These are phyloP conservation scores for Amazona vittata DNA, from an alignment of 2,113 vertebrate genomes.

Conservation along the genomic window DNA sequence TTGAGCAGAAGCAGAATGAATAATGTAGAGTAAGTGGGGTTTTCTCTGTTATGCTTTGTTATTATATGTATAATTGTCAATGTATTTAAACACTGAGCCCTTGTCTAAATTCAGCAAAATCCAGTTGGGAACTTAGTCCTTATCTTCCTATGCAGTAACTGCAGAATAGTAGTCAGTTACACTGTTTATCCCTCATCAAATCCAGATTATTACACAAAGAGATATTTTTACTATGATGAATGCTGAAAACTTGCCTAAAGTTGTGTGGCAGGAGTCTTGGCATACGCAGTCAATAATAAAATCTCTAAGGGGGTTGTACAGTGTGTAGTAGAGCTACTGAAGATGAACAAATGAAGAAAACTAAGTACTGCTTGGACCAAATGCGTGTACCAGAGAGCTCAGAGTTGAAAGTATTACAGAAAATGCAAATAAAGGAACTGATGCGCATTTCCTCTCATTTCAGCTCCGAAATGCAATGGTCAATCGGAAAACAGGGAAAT, in stretches of 20 bases:
- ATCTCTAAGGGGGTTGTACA: background rate
- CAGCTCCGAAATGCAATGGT: constrained; percentile 98
- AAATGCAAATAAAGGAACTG: background rate
- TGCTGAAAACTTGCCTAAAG: background rate
- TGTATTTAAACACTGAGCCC: background rate
- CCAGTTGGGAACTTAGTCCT: background rate
- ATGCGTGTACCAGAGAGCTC: background rate
- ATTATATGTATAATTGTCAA: background rate
- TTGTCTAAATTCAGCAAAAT: background rate
- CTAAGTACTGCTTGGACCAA: background rate
- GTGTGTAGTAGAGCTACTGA: background rate
- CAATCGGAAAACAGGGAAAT: constrained; percentile 94
- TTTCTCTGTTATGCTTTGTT: background rate
- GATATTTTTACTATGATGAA: background rate
- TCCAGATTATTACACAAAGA: background rate
- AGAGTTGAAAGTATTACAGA: background rate
- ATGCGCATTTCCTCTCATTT: background rate
- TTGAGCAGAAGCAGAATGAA: background rate
- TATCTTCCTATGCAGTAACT: background rate
- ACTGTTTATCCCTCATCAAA: background rate
- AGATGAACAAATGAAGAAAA: background rate
- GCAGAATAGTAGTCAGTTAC: background rate
- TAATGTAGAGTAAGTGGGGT: background rate
- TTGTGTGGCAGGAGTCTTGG: background rate
- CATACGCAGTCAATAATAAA: background rate